Evolutionary conservation across 2,888 invertebrate genomes (phyloP), one percentile per base, ranked within the genome.

Genomic region (Cephus runcator): DNA sequence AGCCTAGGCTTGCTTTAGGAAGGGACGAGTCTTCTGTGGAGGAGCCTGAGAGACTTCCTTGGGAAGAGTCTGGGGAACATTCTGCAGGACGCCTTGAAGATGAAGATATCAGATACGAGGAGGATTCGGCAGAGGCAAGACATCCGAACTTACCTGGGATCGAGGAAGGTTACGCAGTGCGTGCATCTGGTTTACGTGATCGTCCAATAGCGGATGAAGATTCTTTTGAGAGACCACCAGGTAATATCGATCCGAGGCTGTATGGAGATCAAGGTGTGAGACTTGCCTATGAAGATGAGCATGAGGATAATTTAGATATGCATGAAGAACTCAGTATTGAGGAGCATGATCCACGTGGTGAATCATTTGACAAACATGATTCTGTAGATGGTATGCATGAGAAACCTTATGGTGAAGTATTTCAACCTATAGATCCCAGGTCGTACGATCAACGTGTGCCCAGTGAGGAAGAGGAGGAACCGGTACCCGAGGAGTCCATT

Each of bases 1-100:
- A 88, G 77, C 91, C 91, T 0, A 81, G 91, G 69, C 69, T 90
- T 15, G 88, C 91, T 4, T 82, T 89, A 4, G 75, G 76, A 30
- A 84, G 86, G 23, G 84, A 84, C 0, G 88, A 88, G 56, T 86
- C 83, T 9, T 85, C 84, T 0, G 23, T 82, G 6, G 84, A 84
- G 4, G 80, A 81, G 34, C 79, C 79, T 11, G 84, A 76, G 34
- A 82, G 71, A 71, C 76, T 79, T 11, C 80, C 77, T 31, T 85
- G 85, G 86, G 85, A 86, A 35, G 85, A 80, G 71, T 83, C 83
- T 31, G 82, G 81, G 1, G 82, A 78, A 12, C 69, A 33, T 23
- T 30, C 30, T 33, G 69, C 12, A 30, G 30, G 31, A 12, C 69
- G 12, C 31, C 12, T 69, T 31, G 12, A 30, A 33, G 33, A 31